Percentiles rank a stretch among this genome's conserved stretches.
Evolutionary conservation across 1,140 invertebrate genomes (phyloP).

Genomic region (Metaphire vulgaris): DNA sequence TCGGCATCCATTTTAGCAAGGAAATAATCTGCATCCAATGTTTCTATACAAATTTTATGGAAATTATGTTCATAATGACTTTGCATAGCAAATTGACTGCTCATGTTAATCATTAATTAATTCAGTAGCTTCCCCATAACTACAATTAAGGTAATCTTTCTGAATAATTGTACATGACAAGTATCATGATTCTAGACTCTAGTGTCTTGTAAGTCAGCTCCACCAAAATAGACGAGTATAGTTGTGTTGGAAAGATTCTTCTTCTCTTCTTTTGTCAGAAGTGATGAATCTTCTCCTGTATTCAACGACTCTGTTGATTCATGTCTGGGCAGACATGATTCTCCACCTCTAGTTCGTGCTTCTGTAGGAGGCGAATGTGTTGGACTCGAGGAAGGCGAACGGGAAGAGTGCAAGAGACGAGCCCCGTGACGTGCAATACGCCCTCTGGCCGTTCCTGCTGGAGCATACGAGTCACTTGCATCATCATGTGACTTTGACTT

Average conservation of each 20-base stretch:
- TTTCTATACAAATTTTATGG: no score
- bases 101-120: no score
- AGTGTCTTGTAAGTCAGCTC: not conserved
- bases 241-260: not conserved
- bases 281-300: not conserved
- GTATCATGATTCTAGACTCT: not conserved
- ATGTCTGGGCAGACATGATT: not conserved
- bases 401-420: not conserved
- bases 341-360: not conserved
- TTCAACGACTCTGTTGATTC: not conserved
- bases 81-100: no score
- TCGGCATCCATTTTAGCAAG: no score
- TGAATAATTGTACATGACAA: no score
- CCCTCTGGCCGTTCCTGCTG: slow-evolving; percentile 37
- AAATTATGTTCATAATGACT: no score
- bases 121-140: no score
- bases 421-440: slow-evolving; percentile 41
- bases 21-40: no score
- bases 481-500: slow-evolving; percentile 50
- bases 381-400: not conserved
- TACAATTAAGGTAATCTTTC: no score
- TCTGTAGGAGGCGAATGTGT: not conserved
- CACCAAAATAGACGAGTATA: not conserved
- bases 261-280: slow-evolving; percentile 2
- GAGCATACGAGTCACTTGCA: slow-evolving; percentile 38